Evolutionary conservation across 2,797 vertebrate genomes (phyloP).

Genomic region (Vespertilio murinus): DNA sequence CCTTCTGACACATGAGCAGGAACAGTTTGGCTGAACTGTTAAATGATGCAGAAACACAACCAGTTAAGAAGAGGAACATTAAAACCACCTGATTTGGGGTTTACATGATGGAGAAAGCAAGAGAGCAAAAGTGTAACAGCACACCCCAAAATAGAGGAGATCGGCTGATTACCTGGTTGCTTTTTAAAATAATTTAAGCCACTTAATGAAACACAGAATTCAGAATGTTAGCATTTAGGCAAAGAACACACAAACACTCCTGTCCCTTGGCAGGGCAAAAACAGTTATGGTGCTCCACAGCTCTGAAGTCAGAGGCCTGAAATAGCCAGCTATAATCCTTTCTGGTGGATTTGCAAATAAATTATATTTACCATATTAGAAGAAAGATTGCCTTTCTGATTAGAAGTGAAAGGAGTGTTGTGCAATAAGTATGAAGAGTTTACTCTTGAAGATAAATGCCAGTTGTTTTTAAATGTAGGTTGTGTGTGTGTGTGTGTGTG

Average conservation of each 20-base stretch:
- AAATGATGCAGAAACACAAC: constrained; percentile 27
- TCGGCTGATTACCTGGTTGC: constrained; percentile 13
- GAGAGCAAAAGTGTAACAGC: not conserved
- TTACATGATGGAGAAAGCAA: not conserved
- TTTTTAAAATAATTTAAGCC: constrained; percentile 32
- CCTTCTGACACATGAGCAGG: not conserved
- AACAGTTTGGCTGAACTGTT: not conserved
- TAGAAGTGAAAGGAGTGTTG: constrained; percentile 67
- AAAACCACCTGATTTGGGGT: not conserved
- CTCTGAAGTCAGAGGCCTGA: constrained; percentile 53
- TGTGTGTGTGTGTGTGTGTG: not conserved
- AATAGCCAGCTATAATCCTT: constrained; percentile 57
- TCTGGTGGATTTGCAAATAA: constrained; percentile 65
- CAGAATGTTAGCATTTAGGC: constrained; percentile 12
- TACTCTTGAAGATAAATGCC: constrained; percentile 58
- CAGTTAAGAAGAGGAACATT: not conserved
- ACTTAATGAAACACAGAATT: constrained; percentile 41
- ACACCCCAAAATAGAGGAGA: not conserved
- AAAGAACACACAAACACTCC: constrained; percentile 56
- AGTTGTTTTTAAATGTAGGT: constrained; percentile 28
- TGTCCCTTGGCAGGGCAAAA: constrained; percentile 34
- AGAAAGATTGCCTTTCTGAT: constrained; percentile 72
- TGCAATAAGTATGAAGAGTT: constrained; percentile 50
- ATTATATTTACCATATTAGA: constrained; percentile 69
- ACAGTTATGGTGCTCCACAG: constrained; percentile 18